These are phyloP conservation scores for Chrysolina americana DNA, from an alignment of 2,888 invertebrate species.

Conservation along the genomic window DNA sequence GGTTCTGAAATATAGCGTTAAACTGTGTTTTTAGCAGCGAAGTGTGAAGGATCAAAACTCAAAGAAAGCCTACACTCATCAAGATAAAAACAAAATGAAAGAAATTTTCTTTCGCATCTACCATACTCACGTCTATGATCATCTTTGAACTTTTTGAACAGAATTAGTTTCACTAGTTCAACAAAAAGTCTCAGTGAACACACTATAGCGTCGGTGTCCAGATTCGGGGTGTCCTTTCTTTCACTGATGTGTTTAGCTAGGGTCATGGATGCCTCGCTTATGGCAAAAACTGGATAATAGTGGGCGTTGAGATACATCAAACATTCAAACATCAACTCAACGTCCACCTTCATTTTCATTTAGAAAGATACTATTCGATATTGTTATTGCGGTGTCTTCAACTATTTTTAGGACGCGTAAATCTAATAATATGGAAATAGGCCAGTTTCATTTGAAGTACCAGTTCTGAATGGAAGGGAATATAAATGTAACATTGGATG, in stretches of 20 bases:
- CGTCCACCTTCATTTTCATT: conserved; percentile 50
- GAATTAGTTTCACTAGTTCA: conserved; percentile 52
- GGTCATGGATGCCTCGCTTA: conserved; percentile 51
- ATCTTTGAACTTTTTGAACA: conserved; percentile 54
- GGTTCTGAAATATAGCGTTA: no score
- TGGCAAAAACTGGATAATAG: conserved; percentile 53
- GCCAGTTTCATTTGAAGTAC: conserved; percentile 3
- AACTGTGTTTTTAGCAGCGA: not conserved
- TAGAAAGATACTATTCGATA: conserved; percentile 10
- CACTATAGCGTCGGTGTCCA: conserved; percentile 52
- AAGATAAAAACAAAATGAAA: not conserved
- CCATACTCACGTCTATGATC: conserved; percentile 52
- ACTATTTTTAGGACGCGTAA: conserved; percentile 10
- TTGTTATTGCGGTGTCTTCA: conserved; percentile 1
- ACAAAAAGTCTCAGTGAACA: conserved; percentile 50
- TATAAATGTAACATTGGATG: not conserved
- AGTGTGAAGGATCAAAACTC: not conserved
- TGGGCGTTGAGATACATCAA: conserved; percentile 50
- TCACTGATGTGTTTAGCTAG: conserved; percentile 52
- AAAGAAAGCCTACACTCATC: not conserved
- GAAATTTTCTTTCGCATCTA: not conserved
- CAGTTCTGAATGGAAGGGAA: not conserved
- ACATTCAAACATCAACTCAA: conserved; percentile 55
- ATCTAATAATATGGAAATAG: conserved; percentile 12
- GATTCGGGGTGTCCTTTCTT: conserved; percentile 52